Percentiles rank a stretch among this genome's conserved stretches.
Evolutionary conservation across 2,113 vertebrate genomes (phyloP).

Genomic region (Neodon shergylaensis): DNA sequence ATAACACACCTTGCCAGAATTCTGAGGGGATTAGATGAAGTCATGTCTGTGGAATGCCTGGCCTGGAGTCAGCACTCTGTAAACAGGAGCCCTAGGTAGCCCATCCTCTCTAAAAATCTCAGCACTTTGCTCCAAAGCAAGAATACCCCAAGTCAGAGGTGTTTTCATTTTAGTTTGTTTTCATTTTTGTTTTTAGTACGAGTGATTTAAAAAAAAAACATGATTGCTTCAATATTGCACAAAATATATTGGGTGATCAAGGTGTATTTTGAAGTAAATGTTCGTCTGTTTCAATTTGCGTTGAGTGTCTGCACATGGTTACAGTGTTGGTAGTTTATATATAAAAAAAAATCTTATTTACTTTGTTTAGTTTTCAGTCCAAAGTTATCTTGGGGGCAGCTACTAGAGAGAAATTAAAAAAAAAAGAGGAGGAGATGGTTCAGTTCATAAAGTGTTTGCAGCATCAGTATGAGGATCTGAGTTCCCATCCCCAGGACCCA

Average conservation of each 20-base stretch:
- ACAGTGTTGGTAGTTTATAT: background rate
- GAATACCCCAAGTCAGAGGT: background rate
- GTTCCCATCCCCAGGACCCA: background rate
- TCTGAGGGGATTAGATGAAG: conserved; percentile 27
- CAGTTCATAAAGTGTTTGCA: background rate
- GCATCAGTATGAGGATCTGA: background rate
- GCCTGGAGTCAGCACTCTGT: background rate
- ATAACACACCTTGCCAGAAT: conserved; percentile 25
- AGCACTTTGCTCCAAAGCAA: background rate
- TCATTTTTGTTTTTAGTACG: conserved; percentile 28
- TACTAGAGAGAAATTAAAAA: background rate
- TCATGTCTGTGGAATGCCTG: conserved; percentile 13
- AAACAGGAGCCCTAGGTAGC: background rate
- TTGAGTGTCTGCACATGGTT: background rate
- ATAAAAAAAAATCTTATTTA: background rate
- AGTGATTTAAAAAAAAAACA: background rate
- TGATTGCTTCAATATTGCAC: background rate
- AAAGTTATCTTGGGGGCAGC: background rate
- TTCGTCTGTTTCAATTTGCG: background rate
- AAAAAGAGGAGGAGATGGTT: too few species aligned
- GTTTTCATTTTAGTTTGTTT: background rate
- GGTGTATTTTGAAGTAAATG: conserved; percentile 9
- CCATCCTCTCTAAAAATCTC: conserved; percentile 4
- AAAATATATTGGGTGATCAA: background rate
- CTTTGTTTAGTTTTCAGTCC: conserved; percentile 1